phyloP scores from a whole-genome alignment of 2,888 invertebrate genomes.

The Yponomeuta cagnagella region DNA sequence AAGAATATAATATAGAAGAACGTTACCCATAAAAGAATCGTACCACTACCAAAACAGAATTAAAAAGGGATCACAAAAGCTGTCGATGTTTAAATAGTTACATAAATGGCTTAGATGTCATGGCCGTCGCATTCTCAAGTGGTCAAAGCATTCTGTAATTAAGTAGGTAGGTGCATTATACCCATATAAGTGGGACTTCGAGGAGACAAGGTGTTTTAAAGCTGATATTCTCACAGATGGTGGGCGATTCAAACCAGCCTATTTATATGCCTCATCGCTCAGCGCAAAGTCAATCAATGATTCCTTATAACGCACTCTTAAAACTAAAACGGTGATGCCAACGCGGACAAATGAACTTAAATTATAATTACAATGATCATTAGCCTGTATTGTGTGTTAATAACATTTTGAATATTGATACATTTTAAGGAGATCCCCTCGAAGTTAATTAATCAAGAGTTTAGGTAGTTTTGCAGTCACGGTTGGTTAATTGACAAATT shows the following conservation, averaged over 20 bases:
- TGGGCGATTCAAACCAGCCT: conserved; percentile 1
- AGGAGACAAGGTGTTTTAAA: neutral
- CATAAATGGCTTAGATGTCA: conserved; percentile 3
- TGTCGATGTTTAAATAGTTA: neutral
- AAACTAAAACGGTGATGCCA: conserved; percentile 29
- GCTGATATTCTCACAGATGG: neutral
- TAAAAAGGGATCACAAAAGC: neutral
- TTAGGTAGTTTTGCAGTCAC: neutral
- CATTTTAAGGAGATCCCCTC: neutral
- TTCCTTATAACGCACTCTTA: conserved; percentile 30
- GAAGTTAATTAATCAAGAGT: neutral
- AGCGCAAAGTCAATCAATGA: conserved; percentile 40
- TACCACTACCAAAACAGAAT: neutral
- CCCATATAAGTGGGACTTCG: neutral
- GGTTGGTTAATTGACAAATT: neutral
- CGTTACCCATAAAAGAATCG: neutral
- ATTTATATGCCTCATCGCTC: conserved; percentile 8
- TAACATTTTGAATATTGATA: neutral
- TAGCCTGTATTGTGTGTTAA: conserved; percentile 14
- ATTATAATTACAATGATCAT: conserved; percentile 13
- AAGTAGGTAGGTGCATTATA: neutral
- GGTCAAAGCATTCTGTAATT: conserved; percentile 4
- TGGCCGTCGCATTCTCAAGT: neutral
- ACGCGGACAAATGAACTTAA: neutral
- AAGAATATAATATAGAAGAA: no score